Evolutionary conservation across 1,140 invertebrate genomes (phyloP).

Genomic region (Arion vulgaris): DNA sequence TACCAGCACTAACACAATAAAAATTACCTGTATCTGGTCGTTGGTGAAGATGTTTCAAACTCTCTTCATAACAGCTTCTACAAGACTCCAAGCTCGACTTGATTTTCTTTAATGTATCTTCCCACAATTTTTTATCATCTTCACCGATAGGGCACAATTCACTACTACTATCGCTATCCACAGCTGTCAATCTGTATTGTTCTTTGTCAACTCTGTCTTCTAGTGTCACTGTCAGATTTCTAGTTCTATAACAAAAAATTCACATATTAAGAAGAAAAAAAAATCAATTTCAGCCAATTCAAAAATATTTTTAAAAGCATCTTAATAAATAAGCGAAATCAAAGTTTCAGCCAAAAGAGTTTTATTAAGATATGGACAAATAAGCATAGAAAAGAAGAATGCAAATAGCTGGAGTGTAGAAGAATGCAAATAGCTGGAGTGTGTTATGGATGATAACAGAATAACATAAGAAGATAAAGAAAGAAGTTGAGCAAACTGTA

Average conservation of each 20-base stretch:
- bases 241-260: not conserved
- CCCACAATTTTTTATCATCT: slow-evolving; percentile 4
- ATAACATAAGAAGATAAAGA: too few species aligned
- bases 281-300: not conserved
- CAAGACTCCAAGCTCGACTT: slow-evolving; percentile 10
- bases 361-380: too few species aligned
- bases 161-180: not conserved
- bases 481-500: too few species aligned
- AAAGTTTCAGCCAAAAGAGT: too few species aligned
- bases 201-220: slow-evolving; percentile 6
- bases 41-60: slow-evolving; percentile 3
- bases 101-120: not conserved
- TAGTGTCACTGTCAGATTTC: not conserved
- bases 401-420: too few species aligned
- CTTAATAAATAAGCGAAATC: too few species aligned
- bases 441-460: too few species aligned
- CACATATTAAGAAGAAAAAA: not conserved
- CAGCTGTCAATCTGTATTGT: not conserved
- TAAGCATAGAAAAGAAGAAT: too few species aligned
- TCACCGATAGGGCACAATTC: not conserved
- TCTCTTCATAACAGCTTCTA: slow-evolving; percentile 19
- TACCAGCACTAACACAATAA: not conserved
- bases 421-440: too few species aligned
- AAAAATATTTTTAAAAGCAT: too few species aligned
- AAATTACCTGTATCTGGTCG: not conserved